Base-by-base conservation (phyloP, 2,888 invertebrate genomes). In the Coelinius sp. region DNA sequence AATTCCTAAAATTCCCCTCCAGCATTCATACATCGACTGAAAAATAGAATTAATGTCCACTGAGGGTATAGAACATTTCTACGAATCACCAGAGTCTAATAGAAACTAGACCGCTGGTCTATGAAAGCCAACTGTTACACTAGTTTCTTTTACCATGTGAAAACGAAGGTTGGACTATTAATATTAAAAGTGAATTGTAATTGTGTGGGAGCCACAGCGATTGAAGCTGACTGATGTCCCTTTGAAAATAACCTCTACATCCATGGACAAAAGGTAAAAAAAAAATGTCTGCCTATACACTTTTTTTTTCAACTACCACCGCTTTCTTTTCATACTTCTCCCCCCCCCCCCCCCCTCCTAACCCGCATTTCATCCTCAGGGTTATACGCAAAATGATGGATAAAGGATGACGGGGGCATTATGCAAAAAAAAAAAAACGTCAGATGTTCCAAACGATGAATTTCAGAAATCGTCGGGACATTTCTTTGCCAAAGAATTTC, bases 101-200 rank as follows among this genome's bases (percentile, higher is more conserved):
- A 7, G 35, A 35, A 35, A 35, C 35, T 35, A 35, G 35, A 35
- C 35, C 35, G 35, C 35, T 35, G 35, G 35, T 35, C 35, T 35
- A 35, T 35, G 35, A 35, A 35, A 10, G 44, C n/a, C 44, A 44
- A 44, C 14, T 44, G 17, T n/a, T 44, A n/a, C 25, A 27, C 17
- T 27, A 27, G 27, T 27, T 5, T 25, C 25, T 27, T n/a, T n/a
- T 12, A n/a, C 27, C 27, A 27, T 56, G 56, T 14, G 56, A 56
- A 56, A 27, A 20, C 56, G 56, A 56, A 56, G 56, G 56, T 27
- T 56, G 56, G n/a, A 27, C 56, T 56, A 56, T 56, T 20, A 62
- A 62, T 62, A 62, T 62, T 62, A 38, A 12, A 44, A 35, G 22
- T 38, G 38, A 38, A 35, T 12, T 22, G 38, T 22, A 38, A 38